Percentiles rank a stretch among this genome's conserved stretches.
These are phyloP conservation scores for Motacilla tschutschensis DNA, from an alignment of 2,113 vertebrate genomes.

Conservation along the genomic window DNA sequence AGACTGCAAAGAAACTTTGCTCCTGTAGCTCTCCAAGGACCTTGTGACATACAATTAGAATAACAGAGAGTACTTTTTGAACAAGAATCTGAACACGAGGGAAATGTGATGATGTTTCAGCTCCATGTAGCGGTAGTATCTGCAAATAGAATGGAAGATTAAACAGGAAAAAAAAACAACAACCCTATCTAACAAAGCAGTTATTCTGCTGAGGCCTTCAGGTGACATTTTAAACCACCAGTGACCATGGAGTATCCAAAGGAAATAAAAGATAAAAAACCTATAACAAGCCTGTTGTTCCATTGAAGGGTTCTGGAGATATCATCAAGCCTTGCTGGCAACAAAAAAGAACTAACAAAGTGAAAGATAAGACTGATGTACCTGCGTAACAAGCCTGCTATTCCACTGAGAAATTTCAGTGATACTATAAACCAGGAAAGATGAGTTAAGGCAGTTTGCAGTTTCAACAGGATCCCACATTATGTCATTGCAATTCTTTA, in stretches of 20 bases:
- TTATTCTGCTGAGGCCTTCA: constrained; percentile 50
- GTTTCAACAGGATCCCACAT: background rate
- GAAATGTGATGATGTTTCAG: constrained; percentile 42
- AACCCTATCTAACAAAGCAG: constrained; percentile 56
- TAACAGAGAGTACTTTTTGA: constrained; percentile 40
- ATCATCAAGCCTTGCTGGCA: constrained; percentile 32
- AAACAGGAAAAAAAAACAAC: background rate
- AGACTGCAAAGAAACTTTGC: constrained; percentile 10
- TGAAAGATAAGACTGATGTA: constrained; percentile 63
- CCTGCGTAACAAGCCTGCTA: constrained; percentile 42
- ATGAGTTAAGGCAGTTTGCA: constrained; percentile 1
- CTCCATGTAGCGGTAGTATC: constrained; percentile 29
- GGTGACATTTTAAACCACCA: constrained; percentile 64
- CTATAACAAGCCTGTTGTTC: constrained; percentile 68
- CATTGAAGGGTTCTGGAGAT: constrained; percentile 53
- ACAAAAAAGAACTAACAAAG: constrained; percentile 51
- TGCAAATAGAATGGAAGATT: constrained; percentile 62
- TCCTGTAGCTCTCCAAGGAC: background rate
- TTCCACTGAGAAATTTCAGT: constrained; percentile 23
- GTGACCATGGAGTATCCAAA: constrained; percentile 61
- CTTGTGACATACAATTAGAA: background rate
- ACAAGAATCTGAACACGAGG: constrained; percentile 6
- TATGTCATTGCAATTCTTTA: background rate
- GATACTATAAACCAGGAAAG: constrained; percentile 35
- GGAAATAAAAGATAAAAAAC: constrained; percentile 72